Evolutionary conservation across 2,888 invertebrate genomes (phyloP).

Genomic region (Sinotaia quadrata): DNA sequence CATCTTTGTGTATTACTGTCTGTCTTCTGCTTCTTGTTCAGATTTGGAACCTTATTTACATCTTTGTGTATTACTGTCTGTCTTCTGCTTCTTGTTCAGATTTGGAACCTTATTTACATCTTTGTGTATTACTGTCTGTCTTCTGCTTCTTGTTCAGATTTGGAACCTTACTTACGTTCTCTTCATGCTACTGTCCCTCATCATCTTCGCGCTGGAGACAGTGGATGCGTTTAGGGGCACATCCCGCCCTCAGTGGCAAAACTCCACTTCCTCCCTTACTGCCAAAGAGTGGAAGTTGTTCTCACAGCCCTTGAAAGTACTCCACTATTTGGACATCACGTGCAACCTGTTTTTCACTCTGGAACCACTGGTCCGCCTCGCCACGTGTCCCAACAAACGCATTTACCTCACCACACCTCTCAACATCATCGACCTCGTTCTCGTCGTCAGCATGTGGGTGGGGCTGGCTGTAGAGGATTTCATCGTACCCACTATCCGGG

Average conservation of each 20-base stretch:
- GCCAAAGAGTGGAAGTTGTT: conserved; percentile 13
- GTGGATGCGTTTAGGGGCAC: conserved; percentile 24
- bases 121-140: not conserved
- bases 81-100: no score
- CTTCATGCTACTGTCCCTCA: conserved; percentile 37
- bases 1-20: no score
- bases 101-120: no score
- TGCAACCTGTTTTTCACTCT: conserved; percentile 51
- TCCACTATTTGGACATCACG: conserved; percentile 42
- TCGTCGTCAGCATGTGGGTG: conserved; percentile 39
- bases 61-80: no score
- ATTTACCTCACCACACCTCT: conserved; percentile 35
- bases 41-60: no score
- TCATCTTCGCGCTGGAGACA: conserved; percentile 31
- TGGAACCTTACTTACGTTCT: conserved; percentile 46
- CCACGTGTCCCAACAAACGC: conserved; percentile 37
- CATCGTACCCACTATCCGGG: conserved; percentile 18
- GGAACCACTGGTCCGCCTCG: conserved; percentile 45
- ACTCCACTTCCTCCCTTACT: conserved; percentile 10
- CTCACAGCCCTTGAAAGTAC: conserved; percentile 16
- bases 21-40: no score
- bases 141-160: conserved; percentile 23
- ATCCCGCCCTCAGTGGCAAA: not conserved
- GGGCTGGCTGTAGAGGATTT: conserved; percentile 24
- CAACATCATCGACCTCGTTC: conserved; percentile 43